Evolutionary conservation across 1,140 invertebrate genomes (phyloP).

Genomic region (Drosophila pachea): DNA sequence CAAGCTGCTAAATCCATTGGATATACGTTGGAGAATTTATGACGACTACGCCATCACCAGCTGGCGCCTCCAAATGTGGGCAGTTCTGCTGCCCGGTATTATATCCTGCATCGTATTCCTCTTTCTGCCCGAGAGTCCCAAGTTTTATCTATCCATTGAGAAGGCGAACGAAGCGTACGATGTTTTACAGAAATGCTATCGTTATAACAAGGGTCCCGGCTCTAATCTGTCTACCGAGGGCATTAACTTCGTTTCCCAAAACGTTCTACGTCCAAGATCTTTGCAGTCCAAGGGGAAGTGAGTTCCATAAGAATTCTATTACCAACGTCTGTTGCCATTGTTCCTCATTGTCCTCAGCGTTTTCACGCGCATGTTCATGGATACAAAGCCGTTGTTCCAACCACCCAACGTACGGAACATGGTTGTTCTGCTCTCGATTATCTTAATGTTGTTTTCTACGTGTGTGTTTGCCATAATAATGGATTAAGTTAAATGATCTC

Average conservation of each 20-base stretch:
- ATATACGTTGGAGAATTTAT: background rate
- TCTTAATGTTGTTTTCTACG: constrained; percentile 8
- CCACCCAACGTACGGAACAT: background rate
- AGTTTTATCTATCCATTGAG: constrained; percentile 44
- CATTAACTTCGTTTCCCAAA: constrained; percentile 1
- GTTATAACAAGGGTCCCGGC: constrained; percentile 47
- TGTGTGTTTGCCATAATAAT: constrained; percentile 4
- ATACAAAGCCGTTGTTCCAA: background rate
- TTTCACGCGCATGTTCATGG: background rate
- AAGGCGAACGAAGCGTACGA: constrained; percentile 16
- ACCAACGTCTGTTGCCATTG: too few relatives aligned
- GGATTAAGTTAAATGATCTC: background rate
- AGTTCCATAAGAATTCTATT: background rate
- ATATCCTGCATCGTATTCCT: background rate
- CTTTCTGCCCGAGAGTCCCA: constrained; percentile 49
- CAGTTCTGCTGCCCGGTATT: constrained; percentile 31
- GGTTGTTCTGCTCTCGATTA: background rate
- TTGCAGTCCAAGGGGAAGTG: background rate
- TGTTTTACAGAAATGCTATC: constrained; percentile 38
- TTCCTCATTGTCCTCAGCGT: background rate
- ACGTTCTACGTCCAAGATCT: background rate
- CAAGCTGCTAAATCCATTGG: background rate
- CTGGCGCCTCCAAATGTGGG: constrained; percentile 36
- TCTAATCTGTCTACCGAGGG: constrained; percentile 39
- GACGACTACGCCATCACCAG: background rate